A percentile compares a stretch with the other conserved stretches of the same genome.
phyloP scores from a whole-genome alignment of 2,113 vertebrate species.

The Onychorhynchus coronatus region DNA sequence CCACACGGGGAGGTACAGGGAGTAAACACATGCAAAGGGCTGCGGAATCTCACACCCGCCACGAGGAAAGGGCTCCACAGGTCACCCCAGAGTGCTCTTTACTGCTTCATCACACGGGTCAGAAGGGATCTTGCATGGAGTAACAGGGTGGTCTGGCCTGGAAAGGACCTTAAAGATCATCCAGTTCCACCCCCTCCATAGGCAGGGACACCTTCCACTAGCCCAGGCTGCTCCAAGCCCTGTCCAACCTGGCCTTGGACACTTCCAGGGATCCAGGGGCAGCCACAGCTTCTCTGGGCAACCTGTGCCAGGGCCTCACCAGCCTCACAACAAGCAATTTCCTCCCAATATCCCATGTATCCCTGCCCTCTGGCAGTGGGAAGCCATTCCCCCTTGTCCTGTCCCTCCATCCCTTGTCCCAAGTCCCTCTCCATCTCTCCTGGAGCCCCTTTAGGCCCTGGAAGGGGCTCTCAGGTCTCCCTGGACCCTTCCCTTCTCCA shows the following conservation, averaged over 20 bases:
- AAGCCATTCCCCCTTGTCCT: neutral
- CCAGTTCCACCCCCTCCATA: neutral
- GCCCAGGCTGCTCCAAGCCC: neutral
- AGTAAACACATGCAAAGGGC: neutral
- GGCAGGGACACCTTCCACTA: neutral
- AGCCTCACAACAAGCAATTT: neutral
- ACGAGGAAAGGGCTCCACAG: neutral
- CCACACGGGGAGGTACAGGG: neutral
- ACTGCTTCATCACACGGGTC: neutral
- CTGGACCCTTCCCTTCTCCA: neutral
- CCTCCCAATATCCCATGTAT: fast-evolving
- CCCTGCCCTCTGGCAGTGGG: neutral
- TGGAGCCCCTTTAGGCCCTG: neutral
- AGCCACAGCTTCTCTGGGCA: neutral
- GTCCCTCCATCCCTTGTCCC: neutral
- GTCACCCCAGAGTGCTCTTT: neutral
- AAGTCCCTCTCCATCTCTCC: neutral
- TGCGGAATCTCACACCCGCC: neutral
- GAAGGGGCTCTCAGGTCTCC: neutral
- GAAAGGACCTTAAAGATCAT: neutral
- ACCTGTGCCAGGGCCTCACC: neutral
- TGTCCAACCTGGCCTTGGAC: fast-evolving
- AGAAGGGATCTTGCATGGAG: neutral
- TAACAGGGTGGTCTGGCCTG: neutral
- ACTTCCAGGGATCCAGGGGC: neutral